Conservation (phyloP, 2,113 vertebrate genomes). For the Ctenodactylus gundi region DNA sequence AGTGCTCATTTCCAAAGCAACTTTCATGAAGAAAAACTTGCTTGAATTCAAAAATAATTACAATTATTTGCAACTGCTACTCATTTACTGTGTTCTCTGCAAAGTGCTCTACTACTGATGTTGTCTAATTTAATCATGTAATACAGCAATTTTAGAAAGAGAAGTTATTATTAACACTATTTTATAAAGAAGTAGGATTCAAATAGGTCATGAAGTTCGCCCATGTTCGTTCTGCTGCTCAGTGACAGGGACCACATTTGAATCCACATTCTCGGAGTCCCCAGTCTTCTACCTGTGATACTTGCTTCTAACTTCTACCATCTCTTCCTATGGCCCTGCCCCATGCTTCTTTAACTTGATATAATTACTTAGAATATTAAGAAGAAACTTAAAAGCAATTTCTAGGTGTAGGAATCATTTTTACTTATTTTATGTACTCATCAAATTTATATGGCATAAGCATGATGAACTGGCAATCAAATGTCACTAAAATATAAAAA, state of each 20-base stretch:
- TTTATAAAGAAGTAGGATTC: neutral
- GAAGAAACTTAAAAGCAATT: neutral
- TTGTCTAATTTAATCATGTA: neutral
- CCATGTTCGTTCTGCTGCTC: neutral
- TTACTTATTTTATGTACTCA: neutral
- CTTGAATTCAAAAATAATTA: neutral
- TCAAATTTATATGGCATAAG: neutral
- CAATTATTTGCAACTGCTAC: neutral
- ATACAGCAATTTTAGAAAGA: neutral
- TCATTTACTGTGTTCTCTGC: neutral
- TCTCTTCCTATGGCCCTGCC: neutral
- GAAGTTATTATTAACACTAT: neutral
- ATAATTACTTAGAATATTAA: neutral
- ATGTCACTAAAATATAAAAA: neutral
- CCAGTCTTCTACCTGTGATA: neutral
- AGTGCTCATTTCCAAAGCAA: neutral
- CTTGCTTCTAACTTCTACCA: neutral
- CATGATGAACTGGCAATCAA: neutral
- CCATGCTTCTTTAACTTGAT: neutral
- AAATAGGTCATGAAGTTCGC: neutral
- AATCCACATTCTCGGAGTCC: neutral
- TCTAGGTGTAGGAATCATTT: neutral
- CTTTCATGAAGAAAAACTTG: neutral
- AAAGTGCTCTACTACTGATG: neutral
- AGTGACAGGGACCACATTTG: neutral